These are phyloP conservation scores for Taphrorychus bicolor DNA, from an alignment of 2,888 invertebrate genomes.

Conservation along the genomic window DNA sequence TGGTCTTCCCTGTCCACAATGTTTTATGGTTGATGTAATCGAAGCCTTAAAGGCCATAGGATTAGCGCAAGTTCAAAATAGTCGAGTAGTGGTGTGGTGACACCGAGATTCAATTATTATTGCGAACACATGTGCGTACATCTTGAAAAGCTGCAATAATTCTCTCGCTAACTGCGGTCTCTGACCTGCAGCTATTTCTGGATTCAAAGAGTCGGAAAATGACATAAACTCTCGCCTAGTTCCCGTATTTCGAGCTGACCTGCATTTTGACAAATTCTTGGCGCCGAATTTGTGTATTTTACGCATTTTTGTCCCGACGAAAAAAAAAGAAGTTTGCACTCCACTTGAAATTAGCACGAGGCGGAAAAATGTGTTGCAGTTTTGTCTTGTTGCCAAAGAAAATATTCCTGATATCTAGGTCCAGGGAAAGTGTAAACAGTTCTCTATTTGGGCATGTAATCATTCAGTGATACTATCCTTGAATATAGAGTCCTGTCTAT, in stretches of 20 bases:
- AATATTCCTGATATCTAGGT: neutral
- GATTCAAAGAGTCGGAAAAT: conserved; percentile 35
- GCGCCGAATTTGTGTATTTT: conserved; percentile 31
- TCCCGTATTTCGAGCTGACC: conserved; percentile 33
- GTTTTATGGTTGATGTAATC: neutral
- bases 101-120: neutral
- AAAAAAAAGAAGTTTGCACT: neutral
- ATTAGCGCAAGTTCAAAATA: neutral
- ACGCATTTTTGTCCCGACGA: conserved; percentile 23
- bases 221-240: conserved; percentile 28
- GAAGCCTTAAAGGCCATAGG: neutral
- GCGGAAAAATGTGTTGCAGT: neutral
- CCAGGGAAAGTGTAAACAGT: neutral
- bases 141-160: conserved; percentile 7
- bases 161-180: conserved; percentile 11
- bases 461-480: too few species aligned
- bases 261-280: conserved; percentile 38
- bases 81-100: neutral
- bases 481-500: too few species aligned
- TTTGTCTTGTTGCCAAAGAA: neutral
- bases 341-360: neutral
- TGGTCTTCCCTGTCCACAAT: neutral
- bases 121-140: neutral
- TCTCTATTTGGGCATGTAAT: too few species aligned
- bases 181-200: conserved; percentile 29